Evolutionary conservation across 1,140 invertebrate species (phyloP).

Genomic region (Drosophila santomea): DNA sequence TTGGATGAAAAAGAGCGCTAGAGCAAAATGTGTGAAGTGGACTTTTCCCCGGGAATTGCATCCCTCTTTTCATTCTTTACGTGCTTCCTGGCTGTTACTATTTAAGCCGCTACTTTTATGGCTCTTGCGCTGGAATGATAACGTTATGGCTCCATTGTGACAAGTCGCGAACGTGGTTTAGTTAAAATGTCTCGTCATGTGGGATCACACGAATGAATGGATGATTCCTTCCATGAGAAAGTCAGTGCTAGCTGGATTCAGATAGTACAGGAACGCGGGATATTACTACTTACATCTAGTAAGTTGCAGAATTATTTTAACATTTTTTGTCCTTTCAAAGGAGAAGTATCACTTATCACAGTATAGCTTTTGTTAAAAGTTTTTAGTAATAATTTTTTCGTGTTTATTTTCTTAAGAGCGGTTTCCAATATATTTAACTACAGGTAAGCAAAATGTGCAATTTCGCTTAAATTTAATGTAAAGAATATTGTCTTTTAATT

Average conservation of each 20-base stretch:
- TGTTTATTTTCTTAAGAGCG: no score
- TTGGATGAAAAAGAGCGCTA: constrained; percentile 37
- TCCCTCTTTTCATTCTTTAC: constrained; percentile 47
- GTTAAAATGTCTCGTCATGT: constrained; percentile 37
- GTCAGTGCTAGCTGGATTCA: background rate
- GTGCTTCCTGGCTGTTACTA: constrained; percentile 58
- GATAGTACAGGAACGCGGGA: background rate
- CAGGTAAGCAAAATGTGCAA: no score
- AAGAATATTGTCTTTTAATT: no score
- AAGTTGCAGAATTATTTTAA: no score
- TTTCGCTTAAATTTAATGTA: no score
- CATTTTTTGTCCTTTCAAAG: no score
- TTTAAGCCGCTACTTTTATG: constrained; percentile 76
- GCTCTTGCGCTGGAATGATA: constrained; percentile 62
- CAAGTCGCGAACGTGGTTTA: constrained; percentile 62
- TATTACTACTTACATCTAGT: background rate
- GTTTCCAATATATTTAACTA: no score
- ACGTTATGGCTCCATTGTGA: constrained; percentile 78
- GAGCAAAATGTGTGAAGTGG: constrained; percentile 38
- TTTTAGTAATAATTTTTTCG: no score
- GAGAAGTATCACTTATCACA: no score
- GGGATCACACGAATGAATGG: constrained; percentile 1
- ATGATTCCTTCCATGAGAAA: background rate
- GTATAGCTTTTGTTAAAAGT: no score
- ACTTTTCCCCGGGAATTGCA: constrained; percentile 11